Base-by-base conservation (phyloP, 2,888 invertebrate genomes). In the Hoplodrina ambigua region DNA sequence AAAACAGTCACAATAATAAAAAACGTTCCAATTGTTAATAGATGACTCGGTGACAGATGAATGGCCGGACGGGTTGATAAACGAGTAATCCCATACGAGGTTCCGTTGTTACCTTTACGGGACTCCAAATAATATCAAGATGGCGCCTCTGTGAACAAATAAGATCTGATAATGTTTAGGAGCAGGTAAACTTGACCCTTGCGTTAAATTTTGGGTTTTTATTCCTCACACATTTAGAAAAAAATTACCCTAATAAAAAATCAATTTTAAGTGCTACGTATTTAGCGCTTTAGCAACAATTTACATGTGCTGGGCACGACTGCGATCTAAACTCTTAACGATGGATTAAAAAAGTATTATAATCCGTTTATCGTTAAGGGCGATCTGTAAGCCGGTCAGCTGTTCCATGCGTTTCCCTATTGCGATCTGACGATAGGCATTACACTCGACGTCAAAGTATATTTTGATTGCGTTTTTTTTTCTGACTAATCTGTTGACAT, bases 101-200 rank as follows among this genome's bases (percentile, higher is more conserved):
- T 74, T 85, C 81, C 75, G 76, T 80, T 83, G 69, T 75, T 75
- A 83, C 77, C 73, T 83, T 75, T 76, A 73, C 80, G 83, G 84
- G 78, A 81, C 80, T 68, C 85, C 63, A 80, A 83, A 81, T 80
- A 77, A 84, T 81, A 84, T 83, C 80, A 84, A 88, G 86, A 89
- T 91, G 91, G 91, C 91, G 91, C 89, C 91, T 88, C 86, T 75
- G 81, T 85, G 76, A 84, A 84, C 83, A 85, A 87, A 89, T 87
- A 84, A 83, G 87, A 91, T 91, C 91, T 86, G 92, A 91, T 91
- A 90, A 88, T 76, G 72, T 75, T 82, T 84, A 76, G 74, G 76
- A 75, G 85, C 92, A 91, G 91, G 91, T 92, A 92, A 84, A 84
- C 73, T 80, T 86, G 87, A 87, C 87, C 86, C 82, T 73, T 81